A percentile compares a stretch with the other conserved stretches of the same genome.
Conservation (phyloP, 2,888 invertebrate genomes). For the Drosophila affinis region DNA sequence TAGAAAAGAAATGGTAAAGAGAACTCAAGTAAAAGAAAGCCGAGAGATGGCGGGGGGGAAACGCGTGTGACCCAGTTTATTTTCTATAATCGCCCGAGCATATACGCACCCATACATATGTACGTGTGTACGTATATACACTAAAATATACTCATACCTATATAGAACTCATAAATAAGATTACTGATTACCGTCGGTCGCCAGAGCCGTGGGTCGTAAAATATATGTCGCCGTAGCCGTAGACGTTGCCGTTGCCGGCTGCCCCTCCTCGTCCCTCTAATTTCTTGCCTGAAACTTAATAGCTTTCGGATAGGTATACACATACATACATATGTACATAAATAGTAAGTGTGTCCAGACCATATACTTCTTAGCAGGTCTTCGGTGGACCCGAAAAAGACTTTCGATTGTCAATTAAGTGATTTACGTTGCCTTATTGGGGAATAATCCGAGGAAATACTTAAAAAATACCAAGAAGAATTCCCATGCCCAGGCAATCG, state of each 20-base stretch:
- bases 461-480: not conserved
- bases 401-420: not conserved
- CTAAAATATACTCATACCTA: slow-evolving; percentile 6
- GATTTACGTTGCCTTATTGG: not conserved
- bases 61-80: slow-evolving; percentile 67
- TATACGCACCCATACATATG: not conserved
- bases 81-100: slow-evolving; percentile 27
- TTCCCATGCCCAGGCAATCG: not conserved
- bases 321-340: not conserved
- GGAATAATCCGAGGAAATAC: not conserved
- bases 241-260: not conserved
- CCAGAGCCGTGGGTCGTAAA: slow-evolving; percentile 33
- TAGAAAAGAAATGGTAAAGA: slow-evolving; percentile 10
- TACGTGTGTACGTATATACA: not conserved
- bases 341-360: too few species aligned
- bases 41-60: slow-evolving; percentile 1
- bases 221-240: slow-evolving; percentile 15
- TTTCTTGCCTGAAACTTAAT: slow-evolving; percentile 33
- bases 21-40: not conserved
- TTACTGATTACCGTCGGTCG: slow-evolving; percentile 55
- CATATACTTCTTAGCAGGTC: not conserved
- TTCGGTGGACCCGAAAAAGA: not conserved
- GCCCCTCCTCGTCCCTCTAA: not conserved
- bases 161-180: slow-evolving; percentile 66
- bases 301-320: slow-evolving; percentile 15